phyloP scores from a whole-genome alignment of 2,888 invertebrate species.

The Galerucella pusilla region DNA sequence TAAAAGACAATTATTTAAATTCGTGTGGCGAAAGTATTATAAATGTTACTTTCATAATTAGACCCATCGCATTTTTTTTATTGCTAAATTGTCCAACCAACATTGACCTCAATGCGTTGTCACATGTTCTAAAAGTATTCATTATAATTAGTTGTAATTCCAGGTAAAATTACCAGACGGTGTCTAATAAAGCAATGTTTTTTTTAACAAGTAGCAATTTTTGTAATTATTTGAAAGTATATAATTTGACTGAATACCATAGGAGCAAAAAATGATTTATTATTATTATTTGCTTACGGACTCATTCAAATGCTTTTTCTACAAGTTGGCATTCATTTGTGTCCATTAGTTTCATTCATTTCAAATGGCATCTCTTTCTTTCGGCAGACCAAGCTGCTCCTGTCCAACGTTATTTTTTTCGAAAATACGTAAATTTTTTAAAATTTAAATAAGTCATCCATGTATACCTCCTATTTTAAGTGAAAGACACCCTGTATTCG shows the following conservation, averaged over 20 bases:
- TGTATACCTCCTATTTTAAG: too few species aligned
- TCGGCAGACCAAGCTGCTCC: too few species aligned
- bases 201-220: background rate
- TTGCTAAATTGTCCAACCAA: background rate
- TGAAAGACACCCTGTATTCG: too few species aligned
- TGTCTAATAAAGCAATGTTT: background rate
- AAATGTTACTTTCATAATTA: conserved; percentile 14
- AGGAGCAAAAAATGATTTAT: background rate
- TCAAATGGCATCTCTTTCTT: too few species aligned
- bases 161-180: background rate
- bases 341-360: too few species aligned
- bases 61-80: conserved; percentile 17
- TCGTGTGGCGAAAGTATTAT: background rate
- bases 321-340: too few species aligned
- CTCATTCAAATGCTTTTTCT: too few species aligned
- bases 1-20: background rate
- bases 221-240: background rate
- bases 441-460: too few species aligned
- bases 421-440: too few species aligned
- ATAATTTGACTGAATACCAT: background rate
- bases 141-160: conserved; percentile 1
- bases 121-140: background rate
- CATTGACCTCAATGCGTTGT: conserved; percentile 20
- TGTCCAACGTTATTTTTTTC: too few species aligned
- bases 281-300: background rate